Evolutionary conservation across 2,888 invertebrate species (phyloP).

Genomic region (Acrobasis consociella): DNA sequence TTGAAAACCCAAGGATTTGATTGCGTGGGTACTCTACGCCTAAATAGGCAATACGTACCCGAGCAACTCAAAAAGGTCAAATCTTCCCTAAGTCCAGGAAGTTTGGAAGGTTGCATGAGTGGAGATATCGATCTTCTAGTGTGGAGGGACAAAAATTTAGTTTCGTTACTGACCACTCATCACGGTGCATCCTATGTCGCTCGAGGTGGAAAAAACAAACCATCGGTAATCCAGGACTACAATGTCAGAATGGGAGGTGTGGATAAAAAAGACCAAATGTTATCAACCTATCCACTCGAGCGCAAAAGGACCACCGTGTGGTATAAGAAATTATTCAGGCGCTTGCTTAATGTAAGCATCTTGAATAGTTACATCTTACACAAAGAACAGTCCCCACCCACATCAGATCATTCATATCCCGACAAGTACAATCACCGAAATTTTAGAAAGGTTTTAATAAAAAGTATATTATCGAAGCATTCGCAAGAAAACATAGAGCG

Average conservation of each 20-base stretch:
- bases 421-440: no score
- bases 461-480: no score
- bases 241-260: conserved; percentile 25
- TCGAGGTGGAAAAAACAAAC: conserved; percentile 18
- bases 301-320: conserved; percentile 31
- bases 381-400: no score
- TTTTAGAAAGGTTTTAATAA: no score
- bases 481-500: no score
- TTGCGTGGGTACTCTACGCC: background rate
- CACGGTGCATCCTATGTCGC: conserved; percentile 25
- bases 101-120: conserved; percentile 22
- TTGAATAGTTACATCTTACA: conserved; percentile 21
- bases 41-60: conserved; percentile 9
- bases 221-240: conserved; percentile 28
- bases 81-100: no score
- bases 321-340: conserved; percentile 31
- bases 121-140: conserved; percentile 28
- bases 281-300: conserved; percentile 29
- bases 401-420: no score
- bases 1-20: conserved; percentile 2
- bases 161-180: conserved; percentile 31
- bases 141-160: conserved; percentile 26
- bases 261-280: no score
- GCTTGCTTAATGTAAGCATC: no score
- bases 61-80: background rate